A percentile compares a stretch with the other conserved stretches of the same genome.
phyloP scores from a whole-genome alignment of 2,888 invertebrate genomes.

The Pseudolycoriella hygida region DNA sequence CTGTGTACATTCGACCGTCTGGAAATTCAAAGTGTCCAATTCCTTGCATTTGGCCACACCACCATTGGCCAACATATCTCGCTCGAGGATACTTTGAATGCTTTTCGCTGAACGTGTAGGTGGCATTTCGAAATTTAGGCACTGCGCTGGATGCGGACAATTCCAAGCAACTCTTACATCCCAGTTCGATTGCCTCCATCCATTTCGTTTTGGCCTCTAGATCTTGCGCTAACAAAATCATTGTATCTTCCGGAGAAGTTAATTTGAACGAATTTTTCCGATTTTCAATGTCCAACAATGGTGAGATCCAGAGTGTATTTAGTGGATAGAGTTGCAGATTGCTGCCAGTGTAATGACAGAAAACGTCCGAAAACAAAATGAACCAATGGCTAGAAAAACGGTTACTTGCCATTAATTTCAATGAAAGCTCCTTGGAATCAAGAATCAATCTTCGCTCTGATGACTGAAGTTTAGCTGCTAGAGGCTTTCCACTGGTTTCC shows the following conservation, averaged over 20 bases:
- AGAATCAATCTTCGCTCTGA: constrained; percentile 53
- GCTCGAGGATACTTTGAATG: constrained; percentile 56
- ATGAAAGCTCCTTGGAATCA: constrained; percentile 53
- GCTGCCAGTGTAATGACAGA: constrained; percentile 38
- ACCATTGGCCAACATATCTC: constrained; percentile 65
- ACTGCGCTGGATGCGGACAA: constrained; percentile 38
- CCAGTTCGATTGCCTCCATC: constrained; percentile 55
- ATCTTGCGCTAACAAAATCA: constrained; percentile 20
- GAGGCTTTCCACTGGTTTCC: constrained; percentile 25
- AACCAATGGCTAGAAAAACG: constrained; percentile 66
- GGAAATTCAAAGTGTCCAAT: constrained; percentile 65
- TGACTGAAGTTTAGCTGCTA: constrained; percentile 31
- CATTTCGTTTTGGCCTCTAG: constrained; percentile 61
- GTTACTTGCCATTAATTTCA: constrained; percentile 50
- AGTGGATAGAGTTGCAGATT: constrained; percentile 49
- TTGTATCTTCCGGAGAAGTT: constrained; percentile 1
- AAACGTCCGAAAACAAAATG: constrained; percentile 62
- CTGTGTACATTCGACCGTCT: constrained; percentile 64
- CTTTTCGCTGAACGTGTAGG: constrained; percentile 50
- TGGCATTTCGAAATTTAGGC: constrained; percentile 44
- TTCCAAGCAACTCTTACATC: constrained; percentile 49
- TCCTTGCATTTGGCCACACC: constrained; percentile 63
- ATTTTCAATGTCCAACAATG: constrained; percentile 63
- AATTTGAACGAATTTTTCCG: constrained; percentile 20
- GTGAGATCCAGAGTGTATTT: constrained; percentile 58